Percentiles rank a stretch among this genome's conserved stretches.
phyloP scores from a whole-genome alignment of 2,113 vertebrate species.

The Phalacrocorax carbo region DNA sequence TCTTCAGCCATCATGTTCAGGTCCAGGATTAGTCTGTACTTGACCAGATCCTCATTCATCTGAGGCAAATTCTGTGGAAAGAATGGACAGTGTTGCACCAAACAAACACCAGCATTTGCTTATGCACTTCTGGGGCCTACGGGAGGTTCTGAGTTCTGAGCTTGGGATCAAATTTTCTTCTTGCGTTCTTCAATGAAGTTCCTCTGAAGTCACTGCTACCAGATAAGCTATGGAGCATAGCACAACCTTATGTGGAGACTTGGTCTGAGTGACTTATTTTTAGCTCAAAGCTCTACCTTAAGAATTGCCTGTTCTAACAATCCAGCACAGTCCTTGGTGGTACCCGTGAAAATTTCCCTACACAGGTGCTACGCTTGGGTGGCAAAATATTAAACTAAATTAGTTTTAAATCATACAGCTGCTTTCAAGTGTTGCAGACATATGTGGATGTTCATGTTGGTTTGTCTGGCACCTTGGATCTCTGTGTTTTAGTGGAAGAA shows the following conservation, averaged over 20 bases:
- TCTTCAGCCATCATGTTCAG: neutral
- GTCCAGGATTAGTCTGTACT: neutral
- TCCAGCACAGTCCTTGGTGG: neutral
- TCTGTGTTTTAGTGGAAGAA: neutral
- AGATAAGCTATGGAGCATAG: conserved; percentile 51
- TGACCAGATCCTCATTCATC: neutral
- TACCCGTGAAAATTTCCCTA: neutral
- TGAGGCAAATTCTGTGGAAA: neutral
- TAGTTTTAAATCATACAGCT: neutral
- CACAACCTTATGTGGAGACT: conserved; percentile 47
- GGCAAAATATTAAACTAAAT: neutral
- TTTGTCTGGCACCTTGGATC: neutral
- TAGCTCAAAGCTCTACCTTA: conserved; percentile 52
- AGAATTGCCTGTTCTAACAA: neutral
- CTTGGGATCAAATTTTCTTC: neutral
- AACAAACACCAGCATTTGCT: neutral
- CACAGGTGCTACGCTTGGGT: neutral
- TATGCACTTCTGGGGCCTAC: neutral
- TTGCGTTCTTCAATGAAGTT: neutral
- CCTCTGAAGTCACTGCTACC: conserved; percentile 34
- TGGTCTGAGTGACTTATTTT: conserved; percentile 27
- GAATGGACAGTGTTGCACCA: neutral
- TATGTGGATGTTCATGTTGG: neutral
- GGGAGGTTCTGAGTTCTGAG: neutral
- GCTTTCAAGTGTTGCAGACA: neutral